Evolutionary conservation across 2,797 vertebrate genomes (phyloP).

Genomic region (Centroberyx gerrardi): DNA sequence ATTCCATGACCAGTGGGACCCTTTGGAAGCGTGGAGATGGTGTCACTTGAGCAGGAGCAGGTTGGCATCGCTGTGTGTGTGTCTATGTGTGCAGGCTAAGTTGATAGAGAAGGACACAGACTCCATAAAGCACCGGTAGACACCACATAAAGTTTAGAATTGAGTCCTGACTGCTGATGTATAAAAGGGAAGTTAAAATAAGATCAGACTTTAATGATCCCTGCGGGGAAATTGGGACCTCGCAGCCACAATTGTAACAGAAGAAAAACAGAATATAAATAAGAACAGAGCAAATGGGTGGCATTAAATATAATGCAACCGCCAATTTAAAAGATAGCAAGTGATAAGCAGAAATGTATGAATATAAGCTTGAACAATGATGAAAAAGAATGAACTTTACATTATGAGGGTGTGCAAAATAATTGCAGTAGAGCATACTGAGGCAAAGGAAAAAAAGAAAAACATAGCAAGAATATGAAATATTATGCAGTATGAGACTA

Average conservation of each 20-base stretch:
- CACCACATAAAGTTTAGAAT: slow-evolving; percentile 71
- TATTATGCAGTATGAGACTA: neutral
- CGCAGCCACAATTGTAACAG: slow-evolving; percentile 5
- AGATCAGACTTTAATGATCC: slow-evolving; percentile 72
- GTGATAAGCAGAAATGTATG: slow-evolving; percentile 24
- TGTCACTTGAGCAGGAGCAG: slow-evolving; percentile 14
- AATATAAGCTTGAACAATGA: slow-evolving; percentile 27
- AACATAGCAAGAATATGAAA: neutral
- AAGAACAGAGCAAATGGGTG: slow-evolving; percentile 73
- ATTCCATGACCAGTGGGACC: too few relatives aligned
- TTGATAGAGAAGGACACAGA: slow-evolving; percentile 69
- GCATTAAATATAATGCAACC: slow-evolving; percentile 75
- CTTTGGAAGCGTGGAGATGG: neutral
- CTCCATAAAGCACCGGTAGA: slow-evolving; percentile 64
- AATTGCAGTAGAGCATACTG: slow-evolving; percentile 19
- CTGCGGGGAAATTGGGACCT: slow-evolving; percentile 44
- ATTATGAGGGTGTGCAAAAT: slow-evolving; percentile 28
- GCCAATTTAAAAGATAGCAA: slow-evolving; percentile 40
- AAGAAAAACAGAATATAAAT: slow-evolving; percentile 59
- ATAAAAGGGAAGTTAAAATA: slow-evolving; percentile 76
- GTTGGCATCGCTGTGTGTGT: neutral
- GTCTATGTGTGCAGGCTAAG: slow-evolving; percentile 9
- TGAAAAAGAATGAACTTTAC: slow-evolving; percentile 44
- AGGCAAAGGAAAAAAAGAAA: neutral
- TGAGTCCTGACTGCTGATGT: slow-evolving; percentile 66